A percentile compares a stretch with the other conserved stretches of the same genome.
phyloP scores from a whole-genome alignment of 2,113 vertebrate genomes.

The Tyrannus savana region DNA sequence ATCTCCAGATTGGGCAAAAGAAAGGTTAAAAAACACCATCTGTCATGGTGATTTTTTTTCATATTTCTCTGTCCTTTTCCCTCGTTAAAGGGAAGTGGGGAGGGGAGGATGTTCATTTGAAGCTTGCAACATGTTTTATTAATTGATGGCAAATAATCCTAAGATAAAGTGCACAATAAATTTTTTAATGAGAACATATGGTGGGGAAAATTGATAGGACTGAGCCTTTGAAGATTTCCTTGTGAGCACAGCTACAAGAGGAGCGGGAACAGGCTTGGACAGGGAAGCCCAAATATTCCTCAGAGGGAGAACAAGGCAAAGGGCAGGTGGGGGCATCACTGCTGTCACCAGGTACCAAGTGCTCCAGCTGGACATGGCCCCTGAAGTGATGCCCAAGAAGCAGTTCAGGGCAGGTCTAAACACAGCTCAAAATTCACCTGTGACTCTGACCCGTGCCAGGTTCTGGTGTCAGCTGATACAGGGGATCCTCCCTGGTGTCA shows the following conservation, averaged over 20 bases:
- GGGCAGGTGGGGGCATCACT: background rate
- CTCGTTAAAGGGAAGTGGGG: background rate
- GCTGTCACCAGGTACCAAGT: background rate
- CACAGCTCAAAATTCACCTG: background rate
- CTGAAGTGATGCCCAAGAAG: background rate
- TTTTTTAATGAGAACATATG: slow-evolving; percentile 69
- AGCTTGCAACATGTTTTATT: slow-evolving; percentile 41
- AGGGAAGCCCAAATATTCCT: background rate
- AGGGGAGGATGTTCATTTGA: slow-evolving; percentile 1
- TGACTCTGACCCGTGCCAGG: fast-evolving
- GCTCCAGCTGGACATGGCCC: background rate
- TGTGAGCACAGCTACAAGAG: background rate
- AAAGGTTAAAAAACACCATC: slow-evolving; percentile 61
- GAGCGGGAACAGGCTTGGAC: background rate
- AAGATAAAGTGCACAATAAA: slow-evolving; percentile 67
- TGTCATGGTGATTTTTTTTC: background rate
- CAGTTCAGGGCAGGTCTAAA: fast-evolving
- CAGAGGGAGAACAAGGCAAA: background rate
- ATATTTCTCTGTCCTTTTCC: background rate
- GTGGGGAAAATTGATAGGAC: slow-evolving; percentile 36
- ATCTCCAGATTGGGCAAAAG: background rate
- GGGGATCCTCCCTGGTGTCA: background rate
- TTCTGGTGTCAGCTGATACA: background rate
- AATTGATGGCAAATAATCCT: slow-evolving; percentile 59
- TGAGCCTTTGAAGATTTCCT: slow-evolving; percentile 40